These are phyloP conservation scores for Montipora cactus DNA, from an alignment of 64 coral and sea anemone species.

Conservation along the genomic window DNA sequence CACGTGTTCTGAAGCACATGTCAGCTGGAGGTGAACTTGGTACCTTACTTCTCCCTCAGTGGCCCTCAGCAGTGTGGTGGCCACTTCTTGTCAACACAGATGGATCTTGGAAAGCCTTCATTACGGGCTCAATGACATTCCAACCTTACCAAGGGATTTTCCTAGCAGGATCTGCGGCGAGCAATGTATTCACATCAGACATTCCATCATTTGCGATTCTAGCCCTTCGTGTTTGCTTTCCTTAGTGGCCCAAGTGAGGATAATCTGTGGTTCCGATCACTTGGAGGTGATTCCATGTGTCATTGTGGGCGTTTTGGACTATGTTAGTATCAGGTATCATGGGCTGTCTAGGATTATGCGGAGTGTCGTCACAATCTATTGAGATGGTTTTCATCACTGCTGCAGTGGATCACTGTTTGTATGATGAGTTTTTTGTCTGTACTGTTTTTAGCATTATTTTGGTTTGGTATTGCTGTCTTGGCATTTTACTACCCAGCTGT, in stretches of 20 bases:
- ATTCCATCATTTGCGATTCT: conserved; percentile 39
- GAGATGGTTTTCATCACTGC: background rate
- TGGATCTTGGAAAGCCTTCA: conserved; percentile 46
- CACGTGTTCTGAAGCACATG: conserved; percentile 57
- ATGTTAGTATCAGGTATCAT: conserved; percentile 21
- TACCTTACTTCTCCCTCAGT: conserved; percentile 36
- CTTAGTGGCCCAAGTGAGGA: background rate
- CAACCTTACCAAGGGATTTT: conserved; percentile 46
- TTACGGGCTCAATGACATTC: conserved; percentile 14
- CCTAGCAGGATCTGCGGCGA: conserved; percentile 47
- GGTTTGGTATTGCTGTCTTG: background rate
- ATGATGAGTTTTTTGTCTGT: background rate
- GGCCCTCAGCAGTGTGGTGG: conserved; percentile 75
- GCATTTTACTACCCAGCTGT: background rate
- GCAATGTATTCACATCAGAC: conserved; percentile 42
- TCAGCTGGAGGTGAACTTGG: conserved; percentile 37
- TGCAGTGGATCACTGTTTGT: background rate
- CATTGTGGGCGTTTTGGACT: background rate
- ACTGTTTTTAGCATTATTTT: background rate
- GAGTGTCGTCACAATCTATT: background rate
- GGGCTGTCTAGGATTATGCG: conserved; percentile 20
- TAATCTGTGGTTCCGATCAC: background rate
- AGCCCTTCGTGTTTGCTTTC: conserved; percentile 36
- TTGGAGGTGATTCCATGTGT: background rate
- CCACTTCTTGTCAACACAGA: conserved; percentile 37